Evolutionary conservation across 2,888 invertebrate species (phyloP).

Genomic region (Lasioglossum vierecki): DNA sequence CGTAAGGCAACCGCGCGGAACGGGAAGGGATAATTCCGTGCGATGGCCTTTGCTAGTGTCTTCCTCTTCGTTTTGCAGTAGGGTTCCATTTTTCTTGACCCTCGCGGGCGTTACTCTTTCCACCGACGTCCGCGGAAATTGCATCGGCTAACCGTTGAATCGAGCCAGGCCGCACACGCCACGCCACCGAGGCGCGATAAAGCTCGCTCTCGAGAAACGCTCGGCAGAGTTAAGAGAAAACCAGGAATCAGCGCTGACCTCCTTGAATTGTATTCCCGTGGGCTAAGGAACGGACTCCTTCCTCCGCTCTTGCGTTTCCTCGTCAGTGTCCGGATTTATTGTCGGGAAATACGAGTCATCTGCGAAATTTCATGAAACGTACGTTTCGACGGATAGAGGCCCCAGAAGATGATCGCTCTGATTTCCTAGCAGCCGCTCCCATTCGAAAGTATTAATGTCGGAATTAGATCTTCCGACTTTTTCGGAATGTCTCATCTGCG

Average conservation of each 20-base stretch:
- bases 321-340: constrained; percentile 38
- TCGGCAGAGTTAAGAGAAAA: constrained; percentile 22
- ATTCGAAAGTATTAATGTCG: background rate
- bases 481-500: background rate
- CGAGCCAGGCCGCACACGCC: constrained; percentile 50
- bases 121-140: constrained; percentile 60
- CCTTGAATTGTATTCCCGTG: constrained; percentile 33
- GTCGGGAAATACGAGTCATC: constrained; percentile 24
- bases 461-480: background rate
- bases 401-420: background rate
- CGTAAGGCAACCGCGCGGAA: background rate
- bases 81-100: constrained; percentile 45
- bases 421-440: background rate
- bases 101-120: constrained; percentile 49
- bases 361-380: constrained; percentile 16
- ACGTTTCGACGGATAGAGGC: background rate
- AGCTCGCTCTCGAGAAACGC: constrained; percentile 29
- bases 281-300: background rate
- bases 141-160: constrained; percentile 59
- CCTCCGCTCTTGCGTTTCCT: constrained; percentile 19
- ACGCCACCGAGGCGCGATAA: constrained; percentile 45
- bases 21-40: constrained; percentile 33
- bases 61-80: constrained; percentile 1
- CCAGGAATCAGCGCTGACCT: constrained; percentile 48
- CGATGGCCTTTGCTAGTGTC: constrained; percentile 5